phyloP scores from a whole-genome alignment of 2,797 vertebrate genomes.

The Merluccius polli region DNA sequence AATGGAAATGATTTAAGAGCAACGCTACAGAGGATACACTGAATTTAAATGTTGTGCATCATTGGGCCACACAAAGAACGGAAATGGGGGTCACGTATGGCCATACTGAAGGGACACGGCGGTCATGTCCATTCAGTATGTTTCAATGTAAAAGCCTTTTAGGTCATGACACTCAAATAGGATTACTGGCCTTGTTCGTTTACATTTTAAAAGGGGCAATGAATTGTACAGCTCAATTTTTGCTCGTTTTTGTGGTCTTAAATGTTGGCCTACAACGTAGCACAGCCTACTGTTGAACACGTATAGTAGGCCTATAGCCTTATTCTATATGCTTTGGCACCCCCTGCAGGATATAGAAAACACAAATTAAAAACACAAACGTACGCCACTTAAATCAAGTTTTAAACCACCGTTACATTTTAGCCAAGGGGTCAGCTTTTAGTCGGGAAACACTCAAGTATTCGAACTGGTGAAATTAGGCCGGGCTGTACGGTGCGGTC shows the following conservation, averaged over 20 bases:
- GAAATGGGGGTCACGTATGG: background rate
- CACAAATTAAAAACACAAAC: background rate
- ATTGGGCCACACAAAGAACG: background rate
- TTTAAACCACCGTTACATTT: background rate
- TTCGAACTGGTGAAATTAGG: background rate
- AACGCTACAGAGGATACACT: background rate
- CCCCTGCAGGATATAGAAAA: background rate
- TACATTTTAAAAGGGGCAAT: too few species aligned
- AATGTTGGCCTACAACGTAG: background rate
- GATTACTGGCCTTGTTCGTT: too few species aligned
- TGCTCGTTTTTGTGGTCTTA: background rate
- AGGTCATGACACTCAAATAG: background rate
- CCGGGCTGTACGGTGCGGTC: background rate
- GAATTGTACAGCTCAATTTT: too few species aligned
- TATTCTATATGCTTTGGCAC: background rate
- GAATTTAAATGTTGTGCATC: background rate
- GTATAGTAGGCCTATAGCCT: background rate
- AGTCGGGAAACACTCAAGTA: background rate
- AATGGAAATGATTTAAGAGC: background rate
- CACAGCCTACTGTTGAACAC: background rate
- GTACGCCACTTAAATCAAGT: too few species aligned
- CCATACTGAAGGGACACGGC: too few species aligned
- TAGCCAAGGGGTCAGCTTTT: background rate
- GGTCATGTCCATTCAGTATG: background rate
- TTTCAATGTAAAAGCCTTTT: background rate